Evolutionary conservation across 2,888 invertebrate species (phyloP).

Genomic region (Phragmatobia fuliginosa): DNA sequence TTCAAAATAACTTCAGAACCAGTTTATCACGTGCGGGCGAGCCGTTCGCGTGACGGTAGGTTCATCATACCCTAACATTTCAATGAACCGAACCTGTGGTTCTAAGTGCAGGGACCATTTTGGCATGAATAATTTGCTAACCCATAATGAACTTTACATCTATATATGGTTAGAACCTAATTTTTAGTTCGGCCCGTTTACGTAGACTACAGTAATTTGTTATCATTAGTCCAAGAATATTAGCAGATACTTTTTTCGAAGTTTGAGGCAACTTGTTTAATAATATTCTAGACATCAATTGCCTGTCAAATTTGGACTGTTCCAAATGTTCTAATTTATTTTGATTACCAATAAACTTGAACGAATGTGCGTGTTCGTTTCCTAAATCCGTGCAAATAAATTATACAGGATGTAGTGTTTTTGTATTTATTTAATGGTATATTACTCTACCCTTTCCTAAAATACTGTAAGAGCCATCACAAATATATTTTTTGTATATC

Average conservation of each 20-base stretch:
- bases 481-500: no score
- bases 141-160: background rate
- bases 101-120: conserved; percentile 14
- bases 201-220: background rate
- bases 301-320: no score
- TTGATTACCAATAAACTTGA: background rate
- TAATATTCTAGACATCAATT: background rate
- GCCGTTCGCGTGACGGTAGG: conserved; percentile 66
- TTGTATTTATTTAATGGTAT: background rate
- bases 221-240: background rate
- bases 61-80: conserved; percentile 75
- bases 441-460: background rate
- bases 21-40: conserved; percentile 64
- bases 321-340: background rate
- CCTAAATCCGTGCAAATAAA: background rate
- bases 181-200: background rate
- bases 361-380: background rate
- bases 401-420: background rate
- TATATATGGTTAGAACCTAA: background rate
- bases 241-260: background rate
- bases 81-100: conserved; percentile 65
- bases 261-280: background rate
- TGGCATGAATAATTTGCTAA: conserved; percentile 6
- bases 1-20: conserved; percentile 64
- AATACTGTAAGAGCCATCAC: background rate